Evolutionary conservation across 2,888 invertebrate species (phyloP).

Genomic region (Drosophila histrio): DNA sequence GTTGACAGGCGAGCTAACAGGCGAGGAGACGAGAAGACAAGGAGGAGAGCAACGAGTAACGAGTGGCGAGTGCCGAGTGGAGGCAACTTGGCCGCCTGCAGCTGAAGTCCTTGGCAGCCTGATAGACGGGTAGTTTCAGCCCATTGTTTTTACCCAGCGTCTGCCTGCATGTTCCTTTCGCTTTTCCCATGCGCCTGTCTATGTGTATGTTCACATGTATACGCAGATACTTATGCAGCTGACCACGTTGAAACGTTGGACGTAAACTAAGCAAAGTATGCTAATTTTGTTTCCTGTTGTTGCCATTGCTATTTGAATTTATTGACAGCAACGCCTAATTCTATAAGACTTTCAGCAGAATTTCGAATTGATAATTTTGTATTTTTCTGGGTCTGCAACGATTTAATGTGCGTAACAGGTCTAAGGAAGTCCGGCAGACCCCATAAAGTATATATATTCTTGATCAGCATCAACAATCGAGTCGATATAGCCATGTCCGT

Average conservation of each 20-base stretch:
- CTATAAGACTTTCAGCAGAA: conserved; percentile 2
- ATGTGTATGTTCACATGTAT: background rate
- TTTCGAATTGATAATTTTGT: background rate
- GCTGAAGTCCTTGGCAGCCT: conserved; percentile 32
- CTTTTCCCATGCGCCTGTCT: conserved; percentile 27
- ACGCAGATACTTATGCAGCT: background rate
- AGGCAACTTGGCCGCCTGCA: conserved; percentile 39
- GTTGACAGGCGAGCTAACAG: conserved; percentile 17
- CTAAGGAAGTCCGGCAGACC: no score
- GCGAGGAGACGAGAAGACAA: conserved; percentile 2
- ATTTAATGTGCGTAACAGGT: no score
- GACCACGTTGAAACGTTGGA: background rate
- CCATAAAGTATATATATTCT: no score
- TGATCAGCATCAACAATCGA: no score
- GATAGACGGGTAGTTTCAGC: conserved; percentile 1
- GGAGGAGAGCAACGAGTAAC: background rate
- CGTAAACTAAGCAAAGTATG: conserved; percentile 40
- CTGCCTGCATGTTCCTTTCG: conserved; percentile 8
- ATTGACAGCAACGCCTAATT: conserved; percentile 14
- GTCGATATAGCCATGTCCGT: no score
- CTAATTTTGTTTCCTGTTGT: conserved; percentile 30
- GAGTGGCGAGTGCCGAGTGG: background rate
- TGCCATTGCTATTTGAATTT: background rate
- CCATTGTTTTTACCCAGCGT: background rate
- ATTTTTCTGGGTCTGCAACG: no score